A percentile compares a stretch with the other conserved stretches of the same genome.
Conservation (phyloP, 2,888 invertebrate genomes). For the Pammene fasciana region DNA sequence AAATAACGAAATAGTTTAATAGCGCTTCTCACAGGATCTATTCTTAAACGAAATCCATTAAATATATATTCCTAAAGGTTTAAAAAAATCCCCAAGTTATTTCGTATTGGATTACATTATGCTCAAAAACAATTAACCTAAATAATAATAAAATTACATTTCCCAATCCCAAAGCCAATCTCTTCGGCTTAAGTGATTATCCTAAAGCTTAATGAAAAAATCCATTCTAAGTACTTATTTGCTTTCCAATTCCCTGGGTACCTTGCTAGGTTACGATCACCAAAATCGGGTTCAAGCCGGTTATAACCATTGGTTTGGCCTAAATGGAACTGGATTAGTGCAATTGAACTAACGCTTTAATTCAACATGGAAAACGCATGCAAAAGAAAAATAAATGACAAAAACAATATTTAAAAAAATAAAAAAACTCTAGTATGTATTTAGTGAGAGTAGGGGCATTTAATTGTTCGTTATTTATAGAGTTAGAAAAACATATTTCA, state of each 20-base stretch:
- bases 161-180: conserved; percentile 25
- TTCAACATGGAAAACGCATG: background rate
- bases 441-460: too few relatives aligned
- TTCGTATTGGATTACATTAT: too few relatives aligned
- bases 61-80: too few relatives aligned
- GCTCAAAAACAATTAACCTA: background rate
- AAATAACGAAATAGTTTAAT: too few relatives aligned
- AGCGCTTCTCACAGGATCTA: too few relatives aligned
- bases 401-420: too few relatives aligned
- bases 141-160: conserved; percentile 1
- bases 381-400: too few relatives aligned
- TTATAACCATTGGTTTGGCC: conserved; percentile 48
- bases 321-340: conserved; percentile 64
- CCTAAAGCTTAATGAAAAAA: conserved; percentile 30
- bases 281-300: conserved; percentile 23
- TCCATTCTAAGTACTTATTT: conserved; percentile 8
- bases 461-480: too few relatives aligned
- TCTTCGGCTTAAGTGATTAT: conserved; percentile 16
- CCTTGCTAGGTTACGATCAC: conserved; percentile 33
- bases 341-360: conserved; percentile 54
- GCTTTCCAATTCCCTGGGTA: conserved; percentile 29
- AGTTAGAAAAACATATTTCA: too few relatives aligned
- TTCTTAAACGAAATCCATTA: too few relatives aligned
- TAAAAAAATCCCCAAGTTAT: too few relatives aligned
- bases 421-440: too few relatives aligned